Base-by-base conservation (phyloP, 2,888 invertebrate species). In the Melinaea marsaeus region DNA sequence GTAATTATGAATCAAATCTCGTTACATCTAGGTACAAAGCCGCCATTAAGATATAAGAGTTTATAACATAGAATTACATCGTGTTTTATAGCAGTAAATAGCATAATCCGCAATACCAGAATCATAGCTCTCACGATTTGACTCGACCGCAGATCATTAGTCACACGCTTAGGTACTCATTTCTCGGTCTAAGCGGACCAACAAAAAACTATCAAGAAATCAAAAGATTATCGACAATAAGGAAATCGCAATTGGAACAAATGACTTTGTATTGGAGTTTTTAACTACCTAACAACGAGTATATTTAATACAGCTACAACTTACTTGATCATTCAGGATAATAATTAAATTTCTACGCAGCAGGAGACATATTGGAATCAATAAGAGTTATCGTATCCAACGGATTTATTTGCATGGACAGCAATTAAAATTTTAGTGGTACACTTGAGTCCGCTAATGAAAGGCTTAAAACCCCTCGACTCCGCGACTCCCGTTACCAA, bases 381-480 rank as follows among this genome's bases (percentile, higher is more conserved):
- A 48, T 48, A 22, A 48, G 9, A 42, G 7, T 51, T 32, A 51
- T 55, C 13, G 55, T 57, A 42, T 59, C 61, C 63, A 64, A 57
- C 64, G 58, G 61, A 61, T 65, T 62, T 58, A 64, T 58, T 59
- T 58, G 64, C 65, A 75, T 72, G 75, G 75, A 51, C 13, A 22
- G 2, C 80, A 85, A 86, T 86, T 86, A 85, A 84, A 83, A 78
- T 78, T 76, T 79, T 77, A 76, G 78, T 80, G 73, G 76, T 76
- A 75, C 76, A 84, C 82, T 85, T 79, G 76, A 82, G 78, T 73
- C 72, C 77, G 79, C 79, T 83, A 86, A 86, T 83, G 82, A 85
- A 79, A 76, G 72, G 72, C 74, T 71, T 71, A 74, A 72, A 72
- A 73, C 76, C 75, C 69, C 77, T 72, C 69, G 72, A 75, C 75